Evolutionary conservation across 2,888 invertebrate genomes (phyloP).

Genomic region (Panzeria rudis): DNA sequence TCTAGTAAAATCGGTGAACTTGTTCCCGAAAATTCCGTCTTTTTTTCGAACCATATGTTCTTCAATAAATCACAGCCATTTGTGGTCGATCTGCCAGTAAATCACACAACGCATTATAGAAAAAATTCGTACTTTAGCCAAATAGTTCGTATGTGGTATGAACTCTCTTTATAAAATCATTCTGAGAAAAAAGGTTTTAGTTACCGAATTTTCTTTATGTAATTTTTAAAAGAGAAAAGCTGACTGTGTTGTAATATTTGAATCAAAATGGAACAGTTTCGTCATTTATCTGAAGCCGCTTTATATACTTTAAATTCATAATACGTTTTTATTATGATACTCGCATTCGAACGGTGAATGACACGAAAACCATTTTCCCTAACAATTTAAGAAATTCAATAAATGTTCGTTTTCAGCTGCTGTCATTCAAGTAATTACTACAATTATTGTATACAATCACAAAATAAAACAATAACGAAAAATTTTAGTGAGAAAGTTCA

Average conservation of each 20-base stretch:
- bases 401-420: not conserved
- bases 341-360: not conserved
- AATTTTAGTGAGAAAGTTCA: constrained; percentile 43
- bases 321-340: constrained; percentile 15
- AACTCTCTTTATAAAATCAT: too few species aligned
- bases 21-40: too few species aligned
- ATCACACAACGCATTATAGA: too few species aligned
- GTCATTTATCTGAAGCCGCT: constrained; percentile 16
- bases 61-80: too few species aligned
- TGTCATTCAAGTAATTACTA: constrained; percentile 29
- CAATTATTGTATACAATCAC: constrained; percentile 42
- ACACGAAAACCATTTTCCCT: constrained; percentile 15
- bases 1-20: too few species aligned
- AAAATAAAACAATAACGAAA: constrained; percentile 22
- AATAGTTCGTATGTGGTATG: too few species aligned
- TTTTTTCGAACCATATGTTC: too few species aligned
- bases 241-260: too few species aligned
- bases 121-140: too few species aligned
- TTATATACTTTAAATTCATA: constrained; percentile 6
- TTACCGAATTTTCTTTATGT: constrained; percentile 2
- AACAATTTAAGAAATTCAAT: constrained; percentile 1
- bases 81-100: too few species aligned
- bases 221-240: not conserved
- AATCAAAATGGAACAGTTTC: too few species aligned
- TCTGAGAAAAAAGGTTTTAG: too few species aligned